Percentiles rank a stretch among this genome's conserved stretches.
These are phyloP conservation scores for Drosophila repleta DNA, from an alignment of 1,140 invertebrate genomes.

Conservation along the genomic window DNA sequence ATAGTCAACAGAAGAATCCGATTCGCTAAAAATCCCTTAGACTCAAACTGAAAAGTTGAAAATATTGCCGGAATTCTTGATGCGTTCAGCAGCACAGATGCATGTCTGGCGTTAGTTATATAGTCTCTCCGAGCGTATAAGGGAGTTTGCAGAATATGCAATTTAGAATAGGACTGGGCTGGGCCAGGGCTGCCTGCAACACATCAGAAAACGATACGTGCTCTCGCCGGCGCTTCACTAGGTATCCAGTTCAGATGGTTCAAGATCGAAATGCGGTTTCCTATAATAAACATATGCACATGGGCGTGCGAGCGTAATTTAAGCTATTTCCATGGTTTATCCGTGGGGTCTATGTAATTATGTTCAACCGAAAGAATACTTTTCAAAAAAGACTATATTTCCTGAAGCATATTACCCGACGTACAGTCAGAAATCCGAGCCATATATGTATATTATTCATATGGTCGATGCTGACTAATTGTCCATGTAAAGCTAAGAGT, in stretches of 20 bases:
- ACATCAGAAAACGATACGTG: conserved; percentile 10
- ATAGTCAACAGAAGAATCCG: conserved; percentile 48
- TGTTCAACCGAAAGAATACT: neutral
- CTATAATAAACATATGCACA: conserved; percentile 26
- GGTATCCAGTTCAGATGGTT: neutral
- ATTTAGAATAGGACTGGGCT: neutral
- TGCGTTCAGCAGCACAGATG: conserved; percentile 49
- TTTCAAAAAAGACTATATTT: neutral
- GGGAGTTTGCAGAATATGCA: conserved; percentile 11
- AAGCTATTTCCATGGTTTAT: neutral
- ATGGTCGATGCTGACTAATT: too few relatives aligned
- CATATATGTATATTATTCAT: too few relatives aligned
- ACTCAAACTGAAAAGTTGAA: conserved; percentile 51
- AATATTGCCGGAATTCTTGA: conserved; percentile 43
- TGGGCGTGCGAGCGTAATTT: conserved; percentile 7
- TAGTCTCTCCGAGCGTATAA: neutral
- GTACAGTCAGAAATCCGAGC: too few relatives aligned
- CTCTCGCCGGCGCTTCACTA: conserved; percentile 39
- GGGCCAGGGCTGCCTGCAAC: neutral
- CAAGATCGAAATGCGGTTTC: neutral
- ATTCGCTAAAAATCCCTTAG: conserved; percentile 52
- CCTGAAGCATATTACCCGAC: too few relatives aligned
- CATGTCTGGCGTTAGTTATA: conserved; percentile 28
- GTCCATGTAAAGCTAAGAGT: too few relatives aligned
- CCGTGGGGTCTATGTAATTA: neutral